Evolutionary conservation across 2,888 invertebrate species (phyloP), one percentile per base, ranked within the genome.

Genomic region (Thecophora atra): DNA sequence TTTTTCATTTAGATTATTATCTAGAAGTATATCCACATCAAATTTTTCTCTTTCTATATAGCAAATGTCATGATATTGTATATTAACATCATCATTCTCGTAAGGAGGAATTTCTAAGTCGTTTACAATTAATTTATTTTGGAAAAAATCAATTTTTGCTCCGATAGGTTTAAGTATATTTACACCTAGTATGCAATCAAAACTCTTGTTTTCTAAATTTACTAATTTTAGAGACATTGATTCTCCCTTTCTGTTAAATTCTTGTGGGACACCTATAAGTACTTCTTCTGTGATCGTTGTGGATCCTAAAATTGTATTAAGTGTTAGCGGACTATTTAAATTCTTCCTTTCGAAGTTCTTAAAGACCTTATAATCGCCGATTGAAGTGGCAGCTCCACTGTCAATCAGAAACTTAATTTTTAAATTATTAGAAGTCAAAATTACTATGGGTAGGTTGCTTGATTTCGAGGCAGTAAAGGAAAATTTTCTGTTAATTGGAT

Each of bases 141-240:
- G 72, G 1, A 6, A 42, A 5, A 75, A 52, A 69, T 75, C 75
- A 28, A 76, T 21, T 47, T 72, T 73, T 17, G 70, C 62, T 47
- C 51, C 44, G 47, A 76, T 24, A 58, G 63, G 17, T 51, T 72
- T 73, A 37, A 77, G 58, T 37, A 51, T 37, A 44, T 75, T 73
- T 64, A 77, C 24, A 19, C 75, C 77, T 21, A 77, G n/a, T 47
- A 77, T 47, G 11, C 73, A 74, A 68, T 77, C 77, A 63, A 77
- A 75, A 47, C 73, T 73, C 8, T 54, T 54, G 54, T 54, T 26
- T 17, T 51, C 26, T 24, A 70, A 66, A 28, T 28, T 30, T 30
- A 19, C 30, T 28, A 62, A 66, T 60, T 58, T 71, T 13, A 65
- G 21, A 17, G 65, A 65, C 71, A 71, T 67, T 19, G 62, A 60